Conservation (phyloP, 2,888 invertebrate species). For the Chalcis sispes region DNA sequence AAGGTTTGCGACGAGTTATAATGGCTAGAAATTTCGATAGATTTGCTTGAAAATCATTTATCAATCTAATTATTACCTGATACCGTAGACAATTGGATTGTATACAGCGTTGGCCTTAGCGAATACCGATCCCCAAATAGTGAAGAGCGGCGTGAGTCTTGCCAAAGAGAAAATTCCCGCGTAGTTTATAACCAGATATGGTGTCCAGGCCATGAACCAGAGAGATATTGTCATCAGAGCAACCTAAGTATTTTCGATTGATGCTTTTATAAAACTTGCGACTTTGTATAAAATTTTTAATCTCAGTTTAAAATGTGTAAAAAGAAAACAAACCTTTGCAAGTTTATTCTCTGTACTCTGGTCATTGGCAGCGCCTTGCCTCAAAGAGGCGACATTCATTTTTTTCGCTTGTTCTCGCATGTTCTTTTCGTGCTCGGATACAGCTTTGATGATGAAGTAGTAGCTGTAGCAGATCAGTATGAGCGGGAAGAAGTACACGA, state of each 20-base stretch:
- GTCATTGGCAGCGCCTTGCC: constrained; percentile 85
- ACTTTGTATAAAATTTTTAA: no score
- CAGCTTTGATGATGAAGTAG: constrained; percentile 88
- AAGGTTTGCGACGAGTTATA: background rate
- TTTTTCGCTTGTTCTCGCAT: constrained; percentile 95
- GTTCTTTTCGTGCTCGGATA: constrained; percentile 88
- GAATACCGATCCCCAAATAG: constrained; percentile 93
- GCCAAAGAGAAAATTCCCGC: constrained; percentile 86
- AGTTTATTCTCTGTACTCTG: constrained; percentile 91
- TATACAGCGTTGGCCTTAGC: constrained; percentile 80
- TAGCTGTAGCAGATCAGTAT: constrained; percentile 90
- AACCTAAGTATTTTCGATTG: constrained; percentile 69
- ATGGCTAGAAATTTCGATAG: background rate
- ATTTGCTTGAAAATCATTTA: background rate
- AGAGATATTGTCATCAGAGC: constrained; percentile 81
- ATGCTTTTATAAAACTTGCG: background rate
- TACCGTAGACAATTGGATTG: constrained; percentile 79
- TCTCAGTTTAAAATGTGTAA: no score
- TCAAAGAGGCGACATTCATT: constrained; percentile 93
- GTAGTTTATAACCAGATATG: constrained; percentile 86
- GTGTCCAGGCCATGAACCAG: constrained; percentile 84
- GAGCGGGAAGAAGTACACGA: constrained; percentile 87
- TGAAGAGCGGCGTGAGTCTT: constrained; percentile 86
- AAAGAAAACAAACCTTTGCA: constrained; percentile 80
- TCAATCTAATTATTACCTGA: constrained; percentile 67